Evolutionary conservation across 2,113 vertebrate genomes (phyloP).

Genomic region (Ophiodon elongatus): DNA sequence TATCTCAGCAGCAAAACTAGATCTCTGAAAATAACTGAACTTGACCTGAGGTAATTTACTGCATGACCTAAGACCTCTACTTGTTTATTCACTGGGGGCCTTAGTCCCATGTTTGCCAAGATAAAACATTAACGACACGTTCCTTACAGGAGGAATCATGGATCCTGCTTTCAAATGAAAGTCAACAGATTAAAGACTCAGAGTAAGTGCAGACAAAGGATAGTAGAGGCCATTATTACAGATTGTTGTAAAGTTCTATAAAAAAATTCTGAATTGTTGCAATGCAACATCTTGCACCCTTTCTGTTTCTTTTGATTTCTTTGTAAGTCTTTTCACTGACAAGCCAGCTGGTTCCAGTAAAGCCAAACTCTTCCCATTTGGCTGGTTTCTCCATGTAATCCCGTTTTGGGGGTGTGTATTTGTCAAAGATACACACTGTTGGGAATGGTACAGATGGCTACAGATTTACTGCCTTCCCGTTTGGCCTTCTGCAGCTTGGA

Average conservation of each 20-base stretch:
- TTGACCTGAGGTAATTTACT: constrained; percentile 22
- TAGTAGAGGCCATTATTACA: not conserved
- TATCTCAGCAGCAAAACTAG: not conserved
- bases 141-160: constrained; percentile 28
- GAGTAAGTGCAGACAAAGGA: not conserved
- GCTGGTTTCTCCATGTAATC: constrained; percentile 75
- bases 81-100: constrained; percentile 38
- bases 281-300: constrained; percentile 61
- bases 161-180: constrained; percentile 49
- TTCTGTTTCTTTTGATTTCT: constrained; percentile 71
- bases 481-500: constrained; percentile 76
- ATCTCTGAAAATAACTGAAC: constrained; percentile 20
- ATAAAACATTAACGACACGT: constrained; percentile 30
- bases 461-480: constrained; percentile 80
- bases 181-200: constrained; percentile 45
- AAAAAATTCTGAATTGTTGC: constrained; percentile 45
- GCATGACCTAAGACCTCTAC: constrained; percentile 15
- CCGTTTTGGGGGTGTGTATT: constrained; percentile 73
- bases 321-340: constrained; percentile 65
- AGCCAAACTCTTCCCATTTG: constrained; percentile 76
- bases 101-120: constrained; percentile 19
- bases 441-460: constrained; percentile 80
- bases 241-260: constrained; percentile 10
- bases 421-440: constrained; percentile 81
- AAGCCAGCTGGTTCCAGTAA: constrained; percentile 80